A percentile compares a stretch with the other conserved stretches of the same genome.
These are phyloP conservation scores for Meriones unguiculatus DNA, from an alignment of 2,113 vertebrate genomes.

Conservation along the genomic window DNA sequence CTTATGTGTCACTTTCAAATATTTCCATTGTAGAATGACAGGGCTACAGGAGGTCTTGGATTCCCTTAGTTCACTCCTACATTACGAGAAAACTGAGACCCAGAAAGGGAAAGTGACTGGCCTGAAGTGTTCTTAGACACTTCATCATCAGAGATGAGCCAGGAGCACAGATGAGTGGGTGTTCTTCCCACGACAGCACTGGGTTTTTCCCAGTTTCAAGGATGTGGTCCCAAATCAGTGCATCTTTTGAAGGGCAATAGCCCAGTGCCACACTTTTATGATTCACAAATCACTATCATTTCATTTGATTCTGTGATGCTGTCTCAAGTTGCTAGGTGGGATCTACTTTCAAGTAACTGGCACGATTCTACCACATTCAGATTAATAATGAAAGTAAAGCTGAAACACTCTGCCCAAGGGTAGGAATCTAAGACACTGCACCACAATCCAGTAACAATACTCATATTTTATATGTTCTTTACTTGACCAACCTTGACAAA, in stretches of 20 bases:
- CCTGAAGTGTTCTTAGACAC: neutral
- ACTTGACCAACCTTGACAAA: constrained; percentile 49
- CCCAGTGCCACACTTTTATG: neutral
- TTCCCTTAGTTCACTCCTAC: neutral
- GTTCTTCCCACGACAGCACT: neutral
- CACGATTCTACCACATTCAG: neutral
- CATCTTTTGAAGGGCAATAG: neutral
- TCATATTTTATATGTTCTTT: constrained; percentile 30
- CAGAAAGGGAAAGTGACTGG: neutral
- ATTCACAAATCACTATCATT: neutral
- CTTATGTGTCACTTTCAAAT: neutral
- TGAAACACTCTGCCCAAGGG: neutral
- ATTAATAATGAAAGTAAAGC: neutral
- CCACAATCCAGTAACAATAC: neutral
- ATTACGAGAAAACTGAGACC: constrained; percentile 8
- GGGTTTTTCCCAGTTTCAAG: neutral
- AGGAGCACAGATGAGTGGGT: neutral
- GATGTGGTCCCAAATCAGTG: neutral
- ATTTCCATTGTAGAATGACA: neutral
- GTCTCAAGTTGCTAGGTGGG: neutral
- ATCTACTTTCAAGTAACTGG: constrained; percentile 32
- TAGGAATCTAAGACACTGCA: neutral
- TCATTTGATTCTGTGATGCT: neutral
- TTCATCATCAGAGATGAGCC: neutral
- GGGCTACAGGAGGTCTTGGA: neutral